Evolutionary conservation across 35 echinoderm and acorn worm species (phyloP).

Genomic region (Patiria miniata): DNA sequence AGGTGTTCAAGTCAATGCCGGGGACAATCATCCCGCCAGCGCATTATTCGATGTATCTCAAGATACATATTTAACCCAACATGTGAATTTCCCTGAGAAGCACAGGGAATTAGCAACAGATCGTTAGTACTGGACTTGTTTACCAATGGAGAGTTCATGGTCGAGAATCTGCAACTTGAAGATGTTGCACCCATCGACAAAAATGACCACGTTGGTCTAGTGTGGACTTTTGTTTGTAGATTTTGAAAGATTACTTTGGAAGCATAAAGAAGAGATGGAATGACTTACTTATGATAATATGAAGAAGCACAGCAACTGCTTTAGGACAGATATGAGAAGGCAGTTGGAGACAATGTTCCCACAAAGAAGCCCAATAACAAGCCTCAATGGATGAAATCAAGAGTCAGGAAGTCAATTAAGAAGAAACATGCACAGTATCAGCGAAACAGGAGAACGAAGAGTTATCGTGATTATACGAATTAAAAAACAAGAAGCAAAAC

Average conservation of each 20-base stretch:
- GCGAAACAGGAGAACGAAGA: background rate
- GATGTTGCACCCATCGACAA: background rate
- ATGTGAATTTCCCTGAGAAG: background rate
- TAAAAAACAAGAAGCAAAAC: too few relatives aligned
- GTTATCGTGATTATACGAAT: too few relatives aligned
- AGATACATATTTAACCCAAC: background rate
- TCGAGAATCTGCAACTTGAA: constrained; percentile 22
- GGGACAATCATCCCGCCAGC: background rate
- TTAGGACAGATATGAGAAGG: too few relatives aligned
- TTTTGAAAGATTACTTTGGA: background rate
- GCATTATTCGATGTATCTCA: background rate
- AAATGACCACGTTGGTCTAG: constrained; percentile 5
- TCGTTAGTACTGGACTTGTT: constrained; percentile 10
- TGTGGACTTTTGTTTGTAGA: constrained; percentile 12
- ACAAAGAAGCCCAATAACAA: background rate
- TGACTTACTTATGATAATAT: background rate
- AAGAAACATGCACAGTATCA: background rate
- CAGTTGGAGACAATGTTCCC: background rate
- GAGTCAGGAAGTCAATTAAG: background rate
- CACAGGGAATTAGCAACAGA: background rate
- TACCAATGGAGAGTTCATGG: constrained; percentile 19
- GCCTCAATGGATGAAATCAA: background rate
- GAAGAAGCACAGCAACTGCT: constrained; percentile 2
- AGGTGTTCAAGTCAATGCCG: constrained; percentile 1
- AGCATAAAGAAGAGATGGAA: background rate